Evolutionary conservation across 64 coral and sea anemone species (phyloP), one percentile per base, ranked within the genome.

Genomic region (Stichodactyla mertensii): DNA sequence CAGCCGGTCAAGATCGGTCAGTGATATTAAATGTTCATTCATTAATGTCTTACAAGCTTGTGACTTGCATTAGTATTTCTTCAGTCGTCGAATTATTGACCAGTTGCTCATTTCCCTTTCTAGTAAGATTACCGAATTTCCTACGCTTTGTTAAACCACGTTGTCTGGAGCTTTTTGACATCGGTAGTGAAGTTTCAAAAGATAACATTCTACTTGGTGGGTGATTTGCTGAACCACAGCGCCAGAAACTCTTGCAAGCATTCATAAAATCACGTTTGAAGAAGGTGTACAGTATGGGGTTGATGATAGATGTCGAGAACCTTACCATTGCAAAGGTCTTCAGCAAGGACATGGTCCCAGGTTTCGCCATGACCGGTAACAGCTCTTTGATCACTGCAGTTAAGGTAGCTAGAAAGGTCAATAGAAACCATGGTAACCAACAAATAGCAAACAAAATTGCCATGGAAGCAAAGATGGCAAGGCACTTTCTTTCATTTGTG

Each of bases 391-490:
- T 8, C 6, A 74, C 56, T 6, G 83, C 83, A 57, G 56, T 54
- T 28, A 57, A 7, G 45, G 83, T 60, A 1, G 83, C 56, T 57
- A 22, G 5, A 8, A 87, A 55, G 10, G 51, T 69, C 14, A 91
- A 27, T 0, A 91, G 36, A 82, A 91, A 91, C 90, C 90, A 91
- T 23, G 90, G 90, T 36, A 91, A 51, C 90, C 90, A 91, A 77
- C 90, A 91, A 45, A 86, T 62, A 15, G 82, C 55, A 52, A 82
- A 91, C 20, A 91, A 78, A 13, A 83, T 5, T 36, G 90, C 79
- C 90, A 91, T 91, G 7, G 60, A n/a, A 9, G 53, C 90, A 52
- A 91, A 91, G 26, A 91, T 83, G 55, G 52, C 64, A 14, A 91
- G 84, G 26, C 90, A 91, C 28, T 91, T 91, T 52, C 71, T 86